Conservation (phyloP, 1,140 invertebrate genomes). For the Acromyrmex charruanus region DNA sequence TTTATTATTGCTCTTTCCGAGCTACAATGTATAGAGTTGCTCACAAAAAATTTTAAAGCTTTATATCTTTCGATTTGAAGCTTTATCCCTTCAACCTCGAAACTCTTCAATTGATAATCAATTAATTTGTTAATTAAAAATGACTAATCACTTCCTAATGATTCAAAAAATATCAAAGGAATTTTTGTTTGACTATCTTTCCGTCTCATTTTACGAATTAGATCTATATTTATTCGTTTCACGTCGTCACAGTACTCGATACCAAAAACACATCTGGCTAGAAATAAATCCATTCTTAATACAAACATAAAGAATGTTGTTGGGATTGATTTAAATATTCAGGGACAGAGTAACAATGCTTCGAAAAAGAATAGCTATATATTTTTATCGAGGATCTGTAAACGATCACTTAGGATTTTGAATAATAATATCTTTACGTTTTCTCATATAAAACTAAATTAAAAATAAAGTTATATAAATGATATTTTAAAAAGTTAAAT, state of each 20-base stretch:
- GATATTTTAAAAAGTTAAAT: not conserved
- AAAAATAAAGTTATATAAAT: not conserved
- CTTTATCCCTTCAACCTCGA: not conserved
- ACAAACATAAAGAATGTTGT: constrained; percentile 35
- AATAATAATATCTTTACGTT: constrained; percentile 2
- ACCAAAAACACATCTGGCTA: constrained; percentile 10
- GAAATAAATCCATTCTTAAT: constrained; percentile 40
- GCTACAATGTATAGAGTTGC: not conserved
- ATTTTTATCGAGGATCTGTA: constrained; percentile 21
- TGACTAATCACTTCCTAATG: not conserved
- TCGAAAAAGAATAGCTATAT: not conserved
- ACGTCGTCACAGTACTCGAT: constrained; percentile 25
- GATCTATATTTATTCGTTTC: constrained; percentile 45
- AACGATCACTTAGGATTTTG: not conserved
- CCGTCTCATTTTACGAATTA: not conserved
- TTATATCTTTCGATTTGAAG: too few relatives aligned
- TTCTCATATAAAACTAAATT: not conserved
- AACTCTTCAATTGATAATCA: constrained; percentile 20
- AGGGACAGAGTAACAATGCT: constrained; percentile 20
- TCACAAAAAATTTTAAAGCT: not conserved
- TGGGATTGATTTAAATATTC: constrained; percentile 5
- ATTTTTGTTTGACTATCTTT: not conserved
- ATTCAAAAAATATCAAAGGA: constrained; percentile 23
- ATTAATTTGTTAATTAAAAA: constrained; percentile 30
- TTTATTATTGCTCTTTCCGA: constrained; percentile 49